These are phyloP conservation scores for Pachydiplax longipennis DNA, from an alignment of 2,888 invertebrate genomes.

Conservation along the genomic window DNA sequence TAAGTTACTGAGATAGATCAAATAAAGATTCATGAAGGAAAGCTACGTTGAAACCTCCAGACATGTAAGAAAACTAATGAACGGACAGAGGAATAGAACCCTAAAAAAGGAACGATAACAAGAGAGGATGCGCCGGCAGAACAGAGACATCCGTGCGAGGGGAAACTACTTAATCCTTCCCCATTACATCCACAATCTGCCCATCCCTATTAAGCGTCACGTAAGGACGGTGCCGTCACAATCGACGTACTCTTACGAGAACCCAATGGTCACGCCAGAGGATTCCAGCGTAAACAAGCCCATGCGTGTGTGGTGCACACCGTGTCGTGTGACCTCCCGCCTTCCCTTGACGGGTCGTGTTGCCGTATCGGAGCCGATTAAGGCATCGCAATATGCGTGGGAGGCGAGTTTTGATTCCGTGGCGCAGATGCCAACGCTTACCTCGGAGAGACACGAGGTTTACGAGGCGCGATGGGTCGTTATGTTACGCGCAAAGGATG, in stretches of 20 bases:
- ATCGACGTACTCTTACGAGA: not conserved
- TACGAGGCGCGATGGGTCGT: not conserved
- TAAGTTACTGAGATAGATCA: no score
- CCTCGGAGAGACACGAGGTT: not conserved
- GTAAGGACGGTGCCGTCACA: not conserved
- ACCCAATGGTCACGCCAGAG: not conserved
- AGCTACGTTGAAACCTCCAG: not conserved
- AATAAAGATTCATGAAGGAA: no score
- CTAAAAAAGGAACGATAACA: not conserved
- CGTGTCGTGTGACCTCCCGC: not conserved
- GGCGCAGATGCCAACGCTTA: not conserved
- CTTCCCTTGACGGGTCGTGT: not conserved
- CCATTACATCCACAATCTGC: not conserved
- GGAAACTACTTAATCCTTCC: no score
- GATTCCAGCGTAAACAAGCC: not conserved
- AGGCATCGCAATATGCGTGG: not conserved
- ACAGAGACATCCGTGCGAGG: not conserved
- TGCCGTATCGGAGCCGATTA: not conserved
- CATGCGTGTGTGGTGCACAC: not conserved
- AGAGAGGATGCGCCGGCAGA: not conserved
- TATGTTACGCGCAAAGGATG: not conserved
- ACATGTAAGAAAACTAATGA: not conserved
- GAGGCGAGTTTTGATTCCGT: constrained; percentile 4
- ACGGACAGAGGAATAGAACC: not conserved
- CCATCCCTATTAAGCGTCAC: not conserved